Conservation (phyloP, 2,888 invertebrate genomes). For the Caenorhabditis afra region DNA sequence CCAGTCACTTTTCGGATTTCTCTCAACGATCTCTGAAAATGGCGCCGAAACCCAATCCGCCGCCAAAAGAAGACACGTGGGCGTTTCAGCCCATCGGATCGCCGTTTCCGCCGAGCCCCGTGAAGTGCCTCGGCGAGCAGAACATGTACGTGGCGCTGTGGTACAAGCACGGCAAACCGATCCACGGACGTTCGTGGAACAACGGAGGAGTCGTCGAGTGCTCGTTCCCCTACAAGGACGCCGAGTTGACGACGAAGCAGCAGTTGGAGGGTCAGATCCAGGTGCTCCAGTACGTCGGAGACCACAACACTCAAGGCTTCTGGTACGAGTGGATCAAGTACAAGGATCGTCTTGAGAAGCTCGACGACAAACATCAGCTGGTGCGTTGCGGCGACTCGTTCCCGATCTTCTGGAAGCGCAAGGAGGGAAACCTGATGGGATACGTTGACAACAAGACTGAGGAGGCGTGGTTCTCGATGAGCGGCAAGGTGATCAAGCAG, state of each 20-base stretch:
- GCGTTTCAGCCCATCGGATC: conserved; percentile 58
- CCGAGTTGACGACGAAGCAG: conserved; percentile 65
- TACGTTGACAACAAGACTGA: conserved; percentile 72
- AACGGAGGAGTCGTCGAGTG: conserved; percentile 29
- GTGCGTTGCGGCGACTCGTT: conserved; percentile 51
- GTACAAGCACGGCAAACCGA: conserved; percentile 70
- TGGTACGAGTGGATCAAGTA: conserved; percentile 75
- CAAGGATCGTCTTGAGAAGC: conserved; percentile 67
- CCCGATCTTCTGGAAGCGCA: conserved; percentile 68
- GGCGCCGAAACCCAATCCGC: conserved; percentile 28
- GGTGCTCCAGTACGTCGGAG: conserved; percentile 27
- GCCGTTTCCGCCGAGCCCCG: conserved; percentile 53
- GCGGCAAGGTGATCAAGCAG: conserved; percentile 56
- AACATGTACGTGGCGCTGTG: conserved; percentile 69
- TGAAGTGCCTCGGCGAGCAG: conserved; percentile 53
- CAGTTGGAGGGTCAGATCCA: conserved; percentile 62
- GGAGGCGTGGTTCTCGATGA: conserved; percentile 62
- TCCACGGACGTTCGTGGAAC: conserved; percentile 17
- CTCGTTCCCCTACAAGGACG: conserved; percentile 51
- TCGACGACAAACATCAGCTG: conserved; percentile 52
- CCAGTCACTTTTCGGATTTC: conserved; percentile 1
- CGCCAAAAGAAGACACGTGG: conserved; percentile 36
- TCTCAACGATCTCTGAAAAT: neutral
- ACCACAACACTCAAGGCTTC: conserved; percentile 47
- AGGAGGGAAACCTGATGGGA: conserved; percentile 54